Base-by-base conservation (phyloP, 2,797 vertebrate genomes). In the Tympanoctomys barrerae region DNA sequence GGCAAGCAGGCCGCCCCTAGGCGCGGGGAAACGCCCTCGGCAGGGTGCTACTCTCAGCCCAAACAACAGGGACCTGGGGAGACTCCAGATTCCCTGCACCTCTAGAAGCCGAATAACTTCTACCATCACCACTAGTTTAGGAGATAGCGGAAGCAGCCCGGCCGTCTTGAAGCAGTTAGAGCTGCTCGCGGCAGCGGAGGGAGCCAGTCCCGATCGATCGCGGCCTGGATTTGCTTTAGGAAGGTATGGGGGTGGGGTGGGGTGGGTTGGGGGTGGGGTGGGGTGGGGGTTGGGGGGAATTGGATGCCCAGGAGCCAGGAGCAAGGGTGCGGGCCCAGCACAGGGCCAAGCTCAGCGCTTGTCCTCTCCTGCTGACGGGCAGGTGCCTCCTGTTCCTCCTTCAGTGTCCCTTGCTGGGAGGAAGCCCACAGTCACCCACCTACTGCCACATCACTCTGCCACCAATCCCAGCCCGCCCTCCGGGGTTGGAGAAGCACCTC, bases 41-140 rank as follows among this genome's bases (percentile, higher is more conserved):
- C 11, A 84, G 89, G 92, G 54, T 88, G 33, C 49, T 0, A 22
- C 54, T 33, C 64, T 21, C 54, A 36, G 18, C 10, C 26, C 24
- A 73, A 85, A 82, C 68, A 42, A 90, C 26, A 73, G 75, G 18
- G 31, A 28, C 73, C 31, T 71, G 62, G 54, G 52, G 54, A 94
- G 42, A 92, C 24, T 87, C 80, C 24, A 70, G 73, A 87, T 61
- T 84, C 52, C 80, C 5, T 85, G 31, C 11, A 57, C n/a, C 78
- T 95, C 89, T 91, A 88, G 91, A 89, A 70, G 19, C 36, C 82
- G 81, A 81, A 77, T 57, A 57, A 36, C 75, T 90, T 42, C 54
- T 78, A 87, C 49, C 71, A 77, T 88, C 82, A 68, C 59, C 87
- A 71, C 82, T 86, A 81, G 84, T 14, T 39, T 85, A 31, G 22